Conservation (phyloP, 2,797 vertebrate species). For the Cyclopterus lumpus region DNA sequence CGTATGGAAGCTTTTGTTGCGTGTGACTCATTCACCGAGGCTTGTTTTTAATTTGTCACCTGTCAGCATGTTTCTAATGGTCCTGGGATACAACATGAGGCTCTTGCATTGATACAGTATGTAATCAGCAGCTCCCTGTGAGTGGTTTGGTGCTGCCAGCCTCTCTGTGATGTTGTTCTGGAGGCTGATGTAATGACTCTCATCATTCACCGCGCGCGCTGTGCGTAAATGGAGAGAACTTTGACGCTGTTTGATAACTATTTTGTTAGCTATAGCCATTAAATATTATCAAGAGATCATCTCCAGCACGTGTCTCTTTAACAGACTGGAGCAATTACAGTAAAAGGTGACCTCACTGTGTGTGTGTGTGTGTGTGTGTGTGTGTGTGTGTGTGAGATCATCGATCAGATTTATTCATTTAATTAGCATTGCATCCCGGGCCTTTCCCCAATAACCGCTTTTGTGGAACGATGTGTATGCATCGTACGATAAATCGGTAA, state of each 20-base stretch:
- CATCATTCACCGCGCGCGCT: neutral
- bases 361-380: too few species aligned
- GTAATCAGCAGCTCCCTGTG: neutral
- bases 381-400: constrained; percentile 12
- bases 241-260: neutral
- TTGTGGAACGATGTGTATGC: too few species aligned
- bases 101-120: constrained; percentile 20
- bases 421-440: constrained; percentile 17
- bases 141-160: neutral
- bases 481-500: neutral
- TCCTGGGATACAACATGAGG: neutral
- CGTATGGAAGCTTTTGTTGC: neutral
- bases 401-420: constrained; percentile 26
- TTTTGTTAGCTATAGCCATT: neutral
- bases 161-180: neutral
- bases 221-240: neutral
- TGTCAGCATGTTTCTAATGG: neutral
- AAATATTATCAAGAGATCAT: constrained; percentile 35
- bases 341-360: constrained; percentile 21
- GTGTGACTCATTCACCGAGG: neutral
- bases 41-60: constrained; percentile 4
- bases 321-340: constrained; percentile 31
- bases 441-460: neutral
- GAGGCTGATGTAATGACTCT: neutral
- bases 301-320: neutral